Conservation (phyloP, 2,888 invertebrate species). For the Gordius sp. region DNA sequence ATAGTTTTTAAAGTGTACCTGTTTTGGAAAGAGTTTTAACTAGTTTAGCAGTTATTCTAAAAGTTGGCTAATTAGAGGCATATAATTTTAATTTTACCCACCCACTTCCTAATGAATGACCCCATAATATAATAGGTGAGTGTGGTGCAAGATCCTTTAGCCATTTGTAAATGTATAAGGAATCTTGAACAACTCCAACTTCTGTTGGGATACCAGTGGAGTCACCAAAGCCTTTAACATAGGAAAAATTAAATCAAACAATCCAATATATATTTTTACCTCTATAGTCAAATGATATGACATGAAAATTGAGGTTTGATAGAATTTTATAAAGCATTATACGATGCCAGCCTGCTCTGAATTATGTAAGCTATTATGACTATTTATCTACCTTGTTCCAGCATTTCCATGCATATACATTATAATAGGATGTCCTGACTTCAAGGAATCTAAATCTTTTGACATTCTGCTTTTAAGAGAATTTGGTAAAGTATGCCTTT, state of each 20-base stretch:
- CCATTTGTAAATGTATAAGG: not conserved
- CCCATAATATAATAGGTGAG: not conserved
- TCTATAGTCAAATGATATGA: constrained; percentile 12
- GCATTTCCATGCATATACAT: constrained; percentile 12
- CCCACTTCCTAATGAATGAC: constrained; percentile 12
- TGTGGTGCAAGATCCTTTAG: not conserved
- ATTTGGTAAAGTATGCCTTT: constrained; percentile 6
- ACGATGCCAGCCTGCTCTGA: constrained; percentile 12
- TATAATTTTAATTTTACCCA: too few species aligned
- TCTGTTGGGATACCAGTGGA: constrained; percentile 7
- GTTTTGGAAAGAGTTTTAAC: not conserved
- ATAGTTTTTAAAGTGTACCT: not conserved
- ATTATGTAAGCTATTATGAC: not conserved
- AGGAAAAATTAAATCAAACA: not conserved
- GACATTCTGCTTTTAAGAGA: not conserved
- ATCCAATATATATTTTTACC: not conserved
- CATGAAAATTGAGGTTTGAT: constrained; percentile 6
- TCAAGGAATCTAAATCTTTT: not conserved
- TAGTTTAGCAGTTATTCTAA: constrained; percentile 3
- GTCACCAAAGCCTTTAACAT: constrained; percentile 6
- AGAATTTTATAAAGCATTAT: constrained; percentile 12
- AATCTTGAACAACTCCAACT: not conserved
- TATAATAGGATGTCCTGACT: constrained; percentile 4
- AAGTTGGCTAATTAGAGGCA: too few species aligned
- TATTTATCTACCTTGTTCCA: constrained; percentile 12